phyloP scores from a whole-genome alignment of 2,797 vertebrate genomes.

The Gallinago solitaria region DNA sequence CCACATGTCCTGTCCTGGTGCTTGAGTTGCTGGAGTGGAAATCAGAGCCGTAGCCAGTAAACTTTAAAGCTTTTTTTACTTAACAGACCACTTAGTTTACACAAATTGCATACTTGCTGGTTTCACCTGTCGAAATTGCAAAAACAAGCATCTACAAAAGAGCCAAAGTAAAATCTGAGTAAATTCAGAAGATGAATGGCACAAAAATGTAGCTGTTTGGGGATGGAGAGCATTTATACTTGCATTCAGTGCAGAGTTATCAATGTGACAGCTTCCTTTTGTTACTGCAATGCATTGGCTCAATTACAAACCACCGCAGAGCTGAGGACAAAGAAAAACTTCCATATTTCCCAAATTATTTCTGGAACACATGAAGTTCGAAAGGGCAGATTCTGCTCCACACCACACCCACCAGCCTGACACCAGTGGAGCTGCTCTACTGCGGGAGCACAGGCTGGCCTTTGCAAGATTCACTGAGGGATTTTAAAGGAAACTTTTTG shows the following conservation, averaged over 20 bases:
- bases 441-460: neutral
- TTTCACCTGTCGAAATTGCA: constrained; percentile 69
- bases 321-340: constrained; percentile 59
- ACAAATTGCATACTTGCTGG: constrained; percentile 28
- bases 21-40: constrained; percentile 30
- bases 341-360: constrained; percentile 67
- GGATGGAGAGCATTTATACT: constrained; percentile 50
- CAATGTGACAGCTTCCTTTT: constrained; percentile 71
- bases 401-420: constrained; percentile 6
- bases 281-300: constrained; percentile 42
- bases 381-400: constrained; percentile 6
- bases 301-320: constrained; percentile 41
- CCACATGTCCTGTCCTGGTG: constrained; percentile 17
- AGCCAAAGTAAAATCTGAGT: constrained; percentile 40
- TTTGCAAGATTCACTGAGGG: neutral
- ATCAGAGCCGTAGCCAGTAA: constrained; percentile 7
- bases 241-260: constrained; percentile 27
- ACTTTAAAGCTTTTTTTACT: constrained; percentile 12
- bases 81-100: constrained; percentile 47
- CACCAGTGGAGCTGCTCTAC: neutral
- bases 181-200: constrained; percentile 57
- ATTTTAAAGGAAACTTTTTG: neutral
- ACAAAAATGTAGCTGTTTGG: constrained; percentile 51
- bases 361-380: constrained; percentile 29
- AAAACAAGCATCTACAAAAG: constrained; percentile 61